Conservation (phyloP, 2,888 invertebrate species). For the Dasysyrphus albostriatus region DNA sequence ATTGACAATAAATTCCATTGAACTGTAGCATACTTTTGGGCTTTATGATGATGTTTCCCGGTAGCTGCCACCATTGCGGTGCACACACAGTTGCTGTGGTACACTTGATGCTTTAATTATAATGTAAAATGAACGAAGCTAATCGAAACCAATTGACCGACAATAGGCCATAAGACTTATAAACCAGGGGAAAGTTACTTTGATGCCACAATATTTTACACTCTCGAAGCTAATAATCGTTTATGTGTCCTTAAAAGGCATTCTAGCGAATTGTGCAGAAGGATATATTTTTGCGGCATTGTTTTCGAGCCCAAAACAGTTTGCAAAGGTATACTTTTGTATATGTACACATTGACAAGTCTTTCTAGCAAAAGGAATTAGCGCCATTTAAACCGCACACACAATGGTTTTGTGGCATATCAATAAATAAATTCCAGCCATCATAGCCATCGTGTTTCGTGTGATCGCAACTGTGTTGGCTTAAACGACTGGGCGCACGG, state of each 20-base stretch:
- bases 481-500: constrained; percentile 5
- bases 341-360: constrained; percentile 18
- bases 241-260: constrained; percentile 71
- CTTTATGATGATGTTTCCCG: constrained; percentile 49
- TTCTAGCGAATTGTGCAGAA: constrained; percentile 14
- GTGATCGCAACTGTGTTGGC: constrained; percentile 34
- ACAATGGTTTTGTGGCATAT: constrained; percentile 52
- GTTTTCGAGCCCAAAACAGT: constrained; percentile 64
- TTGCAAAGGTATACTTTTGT: constrained; percentile 13
- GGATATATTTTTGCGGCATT: constrained; percentile 62
- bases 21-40: constrained; percentile 73
- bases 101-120: constrained; percentile 74
- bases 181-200: constrained; percentile 67
- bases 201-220: constrained; percentile 65
- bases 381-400: constrained; percentile 56
- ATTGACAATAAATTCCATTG: constrained; percentile 76
- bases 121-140: constrained; percentile 53
- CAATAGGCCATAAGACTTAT: constrained; percentile 54
- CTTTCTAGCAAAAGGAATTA: constrained; percentile 53
- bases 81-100: not conserved
- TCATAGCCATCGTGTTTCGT: constrained; percentile 33
- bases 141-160: constrained; percentile 39
- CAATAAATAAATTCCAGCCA: constrained; percentile 70
- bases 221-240: constrained; percentile 67
- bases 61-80: not conserved